These are phyloP conservation scores for Lichenostomus cassidix DNA, from an alignment of 2,113 vertebrate genomes.

Conservation along the genomic window DNA sequence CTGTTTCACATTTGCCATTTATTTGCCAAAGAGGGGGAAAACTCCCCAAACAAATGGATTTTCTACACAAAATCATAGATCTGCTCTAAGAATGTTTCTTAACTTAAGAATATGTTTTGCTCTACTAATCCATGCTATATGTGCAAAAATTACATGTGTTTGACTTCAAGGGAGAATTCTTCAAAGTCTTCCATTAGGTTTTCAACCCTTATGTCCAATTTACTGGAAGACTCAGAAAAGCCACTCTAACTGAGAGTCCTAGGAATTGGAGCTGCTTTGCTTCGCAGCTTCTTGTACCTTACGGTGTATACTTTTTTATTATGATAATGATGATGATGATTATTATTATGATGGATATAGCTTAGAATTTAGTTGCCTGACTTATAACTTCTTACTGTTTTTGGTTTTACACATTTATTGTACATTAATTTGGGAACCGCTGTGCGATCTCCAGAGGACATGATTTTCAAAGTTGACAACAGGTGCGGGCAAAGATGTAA, in stretches of 20 bases:
- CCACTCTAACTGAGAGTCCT: constrained; percentile 55
- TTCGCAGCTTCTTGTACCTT: constrained; percentile 80
- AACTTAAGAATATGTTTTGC: constrained; percentile 67
- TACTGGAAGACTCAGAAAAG: constrained; percentile 56
- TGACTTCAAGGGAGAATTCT: constrained; percentile 40
- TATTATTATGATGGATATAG: constrained; percentile 71
- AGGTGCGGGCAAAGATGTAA: background rate
- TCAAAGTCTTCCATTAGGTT: constrained; percentile 48
- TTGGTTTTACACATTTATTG: constrained; percentile 50
- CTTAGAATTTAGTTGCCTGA: constrained; percentile 74
- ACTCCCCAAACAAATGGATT: constrained; percentile 52
- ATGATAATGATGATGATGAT: constrained; percentile 34
- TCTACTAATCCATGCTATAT: constrained; percentile 48
- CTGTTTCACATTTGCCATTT: constrained; percentile 74
- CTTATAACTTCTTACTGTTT: constrained; percentile 72
- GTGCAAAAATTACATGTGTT: background rate
- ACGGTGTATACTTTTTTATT: constrained; percentile 73
- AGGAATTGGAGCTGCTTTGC: constrained; percentile 71
- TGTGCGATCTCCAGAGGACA: constrained; percentile 40
- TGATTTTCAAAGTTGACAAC: background rate
- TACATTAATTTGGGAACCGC: constrained; percentile 27
- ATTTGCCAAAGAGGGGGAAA: constrained; percentile 88
- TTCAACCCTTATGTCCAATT: background rate
- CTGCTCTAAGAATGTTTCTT: constrained; percentile 67
- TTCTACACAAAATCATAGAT: constrained; percentile 39